These are phyloP conservation scores for Leptogaster cylindrica DNA, from an alignment of 2,888 invertebrate species.

Conservation along the genomic window DNA sequence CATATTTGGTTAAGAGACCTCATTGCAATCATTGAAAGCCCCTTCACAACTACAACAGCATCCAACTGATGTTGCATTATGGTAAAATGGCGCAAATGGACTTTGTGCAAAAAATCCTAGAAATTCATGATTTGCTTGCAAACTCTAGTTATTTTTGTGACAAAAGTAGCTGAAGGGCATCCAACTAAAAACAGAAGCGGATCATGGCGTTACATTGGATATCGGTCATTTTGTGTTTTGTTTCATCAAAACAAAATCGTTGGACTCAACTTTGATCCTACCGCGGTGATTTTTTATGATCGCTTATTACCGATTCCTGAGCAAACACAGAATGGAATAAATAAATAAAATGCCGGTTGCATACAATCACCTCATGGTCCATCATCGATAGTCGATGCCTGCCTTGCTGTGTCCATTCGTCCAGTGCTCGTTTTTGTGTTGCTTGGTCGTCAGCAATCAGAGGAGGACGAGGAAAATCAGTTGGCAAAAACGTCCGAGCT, in stretches of 20 bases:
- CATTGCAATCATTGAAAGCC: too few species aligned
- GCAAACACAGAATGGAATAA: conserved; percentile 43
- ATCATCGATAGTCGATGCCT: conserved; percentile 29
- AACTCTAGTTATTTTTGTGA: too few species aligned
- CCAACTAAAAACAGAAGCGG: too few species aligned
- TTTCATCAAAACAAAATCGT: neutral
- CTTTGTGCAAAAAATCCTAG: too few species aligned
- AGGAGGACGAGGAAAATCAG: conserved; percentile 15
- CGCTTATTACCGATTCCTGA: conserved; percentile 43
- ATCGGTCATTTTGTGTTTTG: too few species aligned
- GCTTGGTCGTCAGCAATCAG: neutral
- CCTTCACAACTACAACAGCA: too few species aligned
- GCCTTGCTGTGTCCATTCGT: conserved; percentile 5
- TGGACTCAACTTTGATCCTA: conserved; percentile 40
- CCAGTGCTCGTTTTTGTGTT: neutral
- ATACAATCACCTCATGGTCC: conserved; percentile 39
- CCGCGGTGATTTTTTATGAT: conserved; percentile 47
- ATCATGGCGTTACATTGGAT: too few species aligned
- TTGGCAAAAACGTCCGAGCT: conserved; percentile 3
- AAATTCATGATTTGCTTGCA: too few species aligned
- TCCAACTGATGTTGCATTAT: too few species aligned
- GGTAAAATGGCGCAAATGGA: too few species aligned
- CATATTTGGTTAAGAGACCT: too few species aligned
- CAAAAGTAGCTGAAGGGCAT: too few species aligned
- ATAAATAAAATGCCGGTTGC: conserved; percentile 42